phyloP scores from a whole-genome alignment of 1,140 invertebrate genomes.

The Sminthurides bifidus region DNA sequence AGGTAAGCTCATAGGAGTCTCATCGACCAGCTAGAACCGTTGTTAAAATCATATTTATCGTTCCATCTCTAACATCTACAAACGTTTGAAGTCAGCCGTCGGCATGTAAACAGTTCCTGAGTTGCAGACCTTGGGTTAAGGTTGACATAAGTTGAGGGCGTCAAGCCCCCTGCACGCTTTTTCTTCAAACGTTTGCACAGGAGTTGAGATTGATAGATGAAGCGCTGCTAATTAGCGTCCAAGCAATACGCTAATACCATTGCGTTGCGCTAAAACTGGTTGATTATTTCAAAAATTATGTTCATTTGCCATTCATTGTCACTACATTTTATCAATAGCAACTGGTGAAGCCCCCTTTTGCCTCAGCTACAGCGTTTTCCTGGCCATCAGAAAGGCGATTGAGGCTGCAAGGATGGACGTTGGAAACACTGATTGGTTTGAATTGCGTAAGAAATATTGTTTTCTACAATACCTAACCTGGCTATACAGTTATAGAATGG shows the following conservation, averaged over 20 bases:
- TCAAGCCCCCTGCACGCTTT: too few species aligned
- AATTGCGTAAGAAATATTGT: conserved; percentile 9
- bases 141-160: too few species aligned
- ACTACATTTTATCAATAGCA: conserved; percentile 38
- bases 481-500: neutral
- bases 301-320: neutral
- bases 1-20: conserved; percentile 45
- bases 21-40: conserved; percentile 64
- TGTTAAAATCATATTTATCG: too few species aligned
- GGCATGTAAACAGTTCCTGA: too few species aligned
- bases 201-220: too few species aligned
- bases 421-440: conserved; percentile 22
- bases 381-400: conserved; percentile 60
- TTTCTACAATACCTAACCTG: neutral
- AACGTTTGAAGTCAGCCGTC: too few species aligned
- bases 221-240: too few species aligned
- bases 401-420: conserved; percentile 49
- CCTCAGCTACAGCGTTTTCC: conserved; percentile 48
- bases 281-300: neutral
- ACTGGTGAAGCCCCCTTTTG: conserved; percentile 67
- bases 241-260: too few species aligned
- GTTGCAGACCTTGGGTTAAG: too few species aligned
- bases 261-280: neutral
- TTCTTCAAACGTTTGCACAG: too few species aligned
- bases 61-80: too few species aligned